These are phyloP conservation scores for Hypselothyrea guttata DNA, from an alignment of 2,888 invertebrate species.

Conservation along the genomic window DNA sequence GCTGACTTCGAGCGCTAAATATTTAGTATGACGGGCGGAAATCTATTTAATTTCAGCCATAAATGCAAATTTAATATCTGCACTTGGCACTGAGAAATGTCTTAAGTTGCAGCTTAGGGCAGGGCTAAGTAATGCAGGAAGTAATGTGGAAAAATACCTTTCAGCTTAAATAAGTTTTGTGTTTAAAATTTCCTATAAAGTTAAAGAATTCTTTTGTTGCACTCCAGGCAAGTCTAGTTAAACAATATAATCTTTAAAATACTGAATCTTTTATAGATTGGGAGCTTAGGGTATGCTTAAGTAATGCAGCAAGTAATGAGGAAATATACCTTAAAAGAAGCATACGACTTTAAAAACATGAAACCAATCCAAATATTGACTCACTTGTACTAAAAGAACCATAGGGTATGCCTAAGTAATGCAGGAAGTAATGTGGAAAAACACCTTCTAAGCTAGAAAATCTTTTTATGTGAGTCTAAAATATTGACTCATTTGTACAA, in stretches of 20 bases:
- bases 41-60: slow-evolving; percentile 52
- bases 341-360: too few relatives aligned
- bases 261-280: too few relatives aligned
- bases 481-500: too few relatives aligned
- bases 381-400: too few relatives aligned
- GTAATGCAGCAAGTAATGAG: not conserved
- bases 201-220: too few relatives aligned
- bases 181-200: too few relatives aligned
- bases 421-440: not conserved
- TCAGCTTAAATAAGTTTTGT: not conserved
- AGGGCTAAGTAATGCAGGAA: not conserved
- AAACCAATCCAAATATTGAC: too few relatives aligned
- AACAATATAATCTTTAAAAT: too few relatives aligned
- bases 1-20: slow-evolving; percentile 17
- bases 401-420: not conserved
- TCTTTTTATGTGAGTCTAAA: too few relatives aligned
- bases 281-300: slow-evolving; percentile 11
- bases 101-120: slow-evolving; percentile 4
- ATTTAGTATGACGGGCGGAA: slow-evolving; percentile 50
- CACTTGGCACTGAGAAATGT: slow-evolving; percentile 20
- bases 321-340: not conserved
- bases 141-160: not conserved
- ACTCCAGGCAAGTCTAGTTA: too few relatives aligned
- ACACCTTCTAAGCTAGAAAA: too few relatives aligned
- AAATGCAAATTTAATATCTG: slow-evolving; percentile 46